Conservation (phyloP, 92 coral and sea anemone species). For the Metridium senile region DNA sequence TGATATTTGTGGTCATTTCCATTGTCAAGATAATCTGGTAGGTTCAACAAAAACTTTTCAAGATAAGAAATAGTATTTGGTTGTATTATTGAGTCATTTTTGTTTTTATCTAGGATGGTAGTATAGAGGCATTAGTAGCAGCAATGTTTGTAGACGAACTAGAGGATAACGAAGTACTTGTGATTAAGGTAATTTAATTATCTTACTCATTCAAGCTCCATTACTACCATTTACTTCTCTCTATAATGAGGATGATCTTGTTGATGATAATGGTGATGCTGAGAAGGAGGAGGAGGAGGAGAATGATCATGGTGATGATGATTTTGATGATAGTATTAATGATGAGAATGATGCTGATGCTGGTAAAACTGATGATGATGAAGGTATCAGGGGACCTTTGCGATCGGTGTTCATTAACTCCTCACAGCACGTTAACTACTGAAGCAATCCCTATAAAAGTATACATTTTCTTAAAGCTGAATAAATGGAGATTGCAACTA, state of each 20-base stretch:
- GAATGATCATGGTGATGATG: neutral
- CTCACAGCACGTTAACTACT: no score
- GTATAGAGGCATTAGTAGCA: constrained; percentile 75
- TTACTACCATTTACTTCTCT: no score
- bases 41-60: no score
- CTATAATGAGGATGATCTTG: neutral
- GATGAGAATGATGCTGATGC: neutral
- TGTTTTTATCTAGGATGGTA: constrained; percentile 1
- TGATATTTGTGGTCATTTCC: neutral
- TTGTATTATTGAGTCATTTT: neutral
- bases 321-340: neutral
- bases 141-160: constrained; percentile 55
- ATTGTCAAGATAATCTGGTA: neutral
- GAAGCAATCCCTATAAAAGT: no score
- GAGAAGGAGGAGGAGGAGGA: neutral
- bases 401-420: no score
- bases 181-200: constrained; percentile 73
- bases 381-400: neutral
- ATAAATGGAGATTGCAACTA: no score
- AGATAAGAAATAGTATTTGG: neutral
- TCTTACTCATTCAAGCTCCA: no score
- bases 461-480: no score
- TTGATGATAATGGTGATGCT: neutral
- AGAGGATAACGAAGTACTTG: constrained; percentile 67
- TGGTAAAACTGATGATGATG: neutral